Evolutionary conservation across 2,113 vertebrate genomes (phyloP).

Genomic region (Typhlomys cinereus): DNA sequence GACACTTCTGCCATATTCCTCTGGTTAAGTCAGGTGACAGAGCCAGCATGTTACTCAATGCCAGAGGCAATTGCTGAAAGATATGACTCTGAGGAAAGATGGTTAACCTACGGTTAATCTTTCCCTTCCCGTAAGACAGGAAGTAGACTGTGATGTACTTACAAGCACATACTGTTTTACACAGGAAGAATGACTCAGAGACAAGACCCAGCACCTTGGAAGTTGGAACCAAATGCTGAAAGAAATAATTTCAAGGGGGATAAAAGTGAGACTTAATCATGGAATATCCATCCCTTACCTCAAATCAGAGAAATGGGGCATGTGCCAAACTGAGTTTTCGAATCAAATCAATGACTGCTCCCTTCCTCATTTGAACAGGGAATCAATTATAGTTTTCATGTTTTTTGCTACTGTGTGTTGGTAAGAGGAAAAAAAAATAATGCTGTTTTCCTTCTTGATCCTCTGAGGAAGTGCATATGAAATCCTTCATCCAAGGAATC

Average conservation of each 20-base stretch:
- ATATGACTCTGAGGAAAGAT: neutral
- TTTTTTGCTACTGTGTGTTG: neutral
- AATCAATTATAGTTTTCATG: neutral
- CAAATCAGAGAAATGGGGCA: neutral
- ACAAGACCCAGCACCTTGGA: neutral
- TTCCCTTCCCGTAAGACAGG: neutral
- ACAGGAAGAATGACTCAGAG: constrained; percentile 2
- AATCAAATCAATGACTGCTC: neutral
- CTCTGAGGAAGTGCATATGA: neutral
- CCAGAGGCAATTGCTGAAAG: neutral
- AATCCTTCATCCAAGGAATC: neutral
- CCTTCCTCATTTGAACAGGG: neutral
- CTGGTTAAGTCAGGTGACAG: neutral
- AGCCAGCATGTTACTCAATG: neutral
- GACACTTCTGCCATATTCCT: neutral
- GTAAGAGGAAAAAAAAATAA: neutral
- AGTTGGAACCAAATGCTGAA: neutral
- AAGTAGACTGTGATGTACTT: neutral
- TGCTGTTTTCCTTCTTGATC: neutral
- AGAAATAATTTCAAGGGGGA: neutral
- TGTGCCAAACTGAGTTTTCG: neutral
- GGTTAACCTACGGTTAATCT: neutral
- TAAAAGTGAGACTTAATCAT: neutral
- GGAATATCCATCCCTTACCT: neutral
- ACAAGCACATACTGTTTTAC: neutral